A percentile compares a stretch with the other conserved stretches of the same genome.
phyloP scores from a whole-genome alignment of 2,797 vertebrate genomes.

The Chlorospingus flavigularis region DNA sequence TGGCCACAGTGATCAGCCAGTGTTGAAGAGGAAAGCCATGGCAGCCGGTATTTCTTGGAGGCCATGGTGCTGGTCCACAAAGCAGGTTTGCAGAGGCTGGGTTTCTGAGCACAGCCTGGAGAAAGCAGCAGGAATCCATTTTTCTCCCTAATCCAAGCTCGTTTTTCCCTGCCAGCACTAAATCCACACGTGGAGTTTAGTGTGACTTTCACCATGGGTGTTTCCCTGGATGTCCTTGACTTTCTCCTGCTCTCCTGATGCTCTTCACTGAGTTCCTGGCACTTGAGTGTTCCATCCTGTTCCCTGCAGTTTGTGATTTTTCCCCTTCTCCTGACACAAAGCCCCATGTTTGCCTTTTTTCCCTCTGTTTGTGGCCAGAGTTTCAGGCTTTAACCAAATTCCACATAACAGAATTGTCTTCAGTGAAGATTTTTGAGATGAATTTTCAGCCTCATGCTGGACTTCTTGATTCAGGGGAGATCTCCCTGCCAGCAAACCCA shows the following conservation, averaged over 20 bases:
- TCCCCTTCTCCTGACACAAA: not conserved
- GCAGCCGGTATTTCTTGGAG: not conserved
- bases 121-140: not conserved
- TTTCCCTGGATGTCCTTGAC: not conserved
- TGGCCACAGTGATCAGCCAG: rapidly evolving
- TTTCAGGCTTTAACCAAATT: not conserved
- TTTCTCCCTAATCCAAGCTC: not conserved
- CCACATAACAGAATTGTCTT: rapidly evolving
- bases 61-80: rapidly evolving
- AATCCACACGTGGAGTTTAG: rapidly evolving
- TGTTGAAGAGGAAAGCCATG: not conserved
- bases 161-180: not conserved
- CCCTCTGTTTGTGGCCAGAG: not conserved
- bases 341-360: not conserved
- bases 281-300: not conserved
- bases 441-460: not conserved
- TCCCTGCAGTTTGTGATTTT: not conserved
- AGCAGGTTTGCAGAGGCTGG: not conserved
- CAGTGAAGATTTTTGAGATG: not conserved
- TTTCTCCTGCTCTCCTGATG: not conserved
- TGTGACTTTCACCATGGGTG: not conserved
- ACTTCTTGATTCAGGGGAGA: not conserved
- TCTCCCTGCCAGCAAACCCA: not conserved
- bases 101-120: not conserved
- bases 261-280: not conserved